phyloP scores from a whole-genome alignment of 2,888 invertebrate genomes.

The Apocheima hispidaria region DNA sequence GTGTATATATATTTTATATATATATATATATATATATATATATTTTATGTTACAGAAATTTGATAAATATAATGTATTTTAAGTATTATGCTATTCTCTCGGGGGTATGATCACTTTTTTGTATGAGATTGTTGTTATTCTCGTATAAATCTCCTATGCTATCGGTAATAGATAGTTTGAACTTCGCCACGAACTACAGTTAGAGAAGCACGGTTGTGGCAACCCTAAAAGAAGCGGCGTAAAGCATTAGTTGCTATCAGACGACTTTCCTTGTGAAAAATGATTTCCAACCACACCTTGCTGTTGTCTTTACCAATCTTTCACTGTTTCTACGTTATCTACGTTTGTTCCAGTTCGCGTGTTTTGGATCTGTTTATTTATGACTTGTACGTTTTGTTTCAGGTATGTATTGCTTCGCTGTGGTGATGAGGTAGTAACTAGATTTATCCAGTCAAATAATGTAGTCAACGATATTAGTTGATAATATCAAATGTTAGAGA shows the following conservation, averaged over 20 bases:
- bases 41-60: too few relatives aligned
- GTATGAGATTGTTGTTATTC: too few relatives aligned
- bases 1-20: too few relatives aligned
- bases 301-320: constrained; percentile 72
- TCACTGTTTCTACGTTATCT: constrained; percentile 69
- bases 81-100: too few relatives aligned
- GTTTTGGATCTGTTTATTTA: constrained; percentile 69
- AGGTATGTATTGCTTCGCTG: constrained; percentile 60
- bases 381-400: constrained; percentile 70
- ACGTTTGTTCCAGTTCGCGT: constrained; percentile 72
- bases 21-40: too few relatives aligned
- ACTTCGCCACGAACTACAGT: neutral
- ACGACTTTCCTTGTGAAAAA: constrained; percentile 80
- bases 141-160: too few relatives aligned
- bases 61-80: too few relatives aligned
- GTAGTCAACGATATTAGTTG: neutral
- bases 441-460: constrained; percentile 3
- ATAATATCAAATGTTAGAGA: neutral
- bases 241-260: constrained; percentile 81
- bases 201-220: constrained; percentile 1
- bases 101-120: too few relatives aligned
- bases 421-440: constrained; percentile 40
- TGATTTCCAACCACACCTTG: constrained; percentile 82
- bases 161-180: too few relatives aligned
- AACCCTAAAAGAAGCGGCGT: constrained; percentile 51